These are phyloP conservation scores for Tapera naevia DNA, from an alignment of 2,797 vertebrate genomes.

Conservation along the genomic window DNA sequence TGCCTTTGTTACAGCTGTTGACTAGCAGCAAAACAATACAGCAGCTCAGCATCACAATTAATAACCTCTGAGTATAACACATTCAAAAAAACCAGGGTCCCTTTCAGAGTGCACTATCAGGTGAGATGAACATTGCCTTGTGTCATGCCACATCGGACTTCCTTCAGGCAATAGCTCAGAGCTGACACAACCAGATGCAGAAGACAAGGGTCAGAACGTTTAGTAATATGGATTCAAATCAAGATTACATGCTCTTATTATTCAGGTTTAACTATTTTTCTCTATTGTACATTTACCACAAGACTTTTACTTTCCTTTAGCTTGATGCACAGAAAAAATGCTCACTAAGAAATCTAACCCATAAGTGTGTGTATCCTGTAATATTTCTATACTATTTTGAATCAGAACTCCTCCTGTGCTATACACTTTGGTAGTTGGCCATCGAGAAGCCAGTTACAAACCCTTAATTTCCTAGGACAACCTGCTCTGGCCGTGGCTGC, in stretches of 20 bases:
- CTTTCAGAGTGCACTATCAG: conserved; percentile 53
- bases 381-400: not conserved
- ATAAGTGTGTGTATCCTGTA: not conserved
- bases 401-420: not conserved
- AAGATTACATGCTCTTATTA: not conserved
- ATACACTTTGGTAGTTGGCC: not conserved
- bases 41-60: conserved; percentile 46
- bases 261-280: not conserved
- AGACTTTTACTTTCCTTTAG: not conserved
- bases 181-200: conserved; percentile 67
- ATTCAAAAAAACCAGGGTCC: conserved; percentile 13
- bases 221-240: not conserved
- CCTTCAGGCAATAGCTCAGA: conserved; percentile 49
- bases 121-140: conserved; percentile 55
- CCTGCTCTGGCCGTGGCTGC: not conserved
- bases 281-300: not conserved
- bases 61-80: conserved; percentile 46
- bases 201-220: conserved; percentile 30
- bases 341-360: not conserved
- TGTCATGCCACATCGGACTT: conserved; percentile 58
- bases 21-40: conserved; percentile 55
- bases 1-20: conserved; percentile 46
- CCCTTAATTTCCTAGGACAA: not conserved
- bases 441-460: not conserved
- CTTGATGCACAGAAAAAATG: not conserved